phyloP scores from a whole-genome alignment of 2,113 vertebrate genomes.

The Dolichotis patagonum region DNA sequence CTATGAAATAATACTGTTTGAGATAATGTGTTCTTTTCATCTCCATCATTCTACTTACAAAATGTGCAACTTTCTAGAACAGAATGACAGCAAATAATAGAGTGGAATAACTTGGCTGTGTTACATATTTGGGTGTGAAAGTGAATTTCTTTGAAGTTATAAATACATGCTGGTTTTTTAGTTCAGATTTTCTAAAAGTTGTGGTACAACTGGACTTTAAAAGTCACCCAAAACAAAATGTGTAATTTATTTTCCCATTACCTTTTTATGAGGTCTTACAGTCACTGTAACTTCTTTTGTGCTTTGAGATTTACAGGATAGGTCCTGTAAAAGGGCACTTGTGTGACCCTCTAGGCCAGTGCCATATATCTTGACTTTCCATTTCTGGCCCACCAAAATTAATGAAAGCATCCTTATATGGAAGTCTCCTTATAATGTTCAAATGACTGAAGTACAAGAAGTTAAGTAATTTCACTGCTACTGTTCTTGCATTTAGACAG shows the following conservation, averaged over 20 bases:
- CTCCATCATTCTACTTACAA: constrained; percentile 57
- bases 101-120: constrained; percentile 55
- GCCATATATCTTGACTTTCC: constrained; percentile 67
- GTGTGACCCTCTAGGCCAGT: constrained; percentile 62
- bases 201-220: constrained; percentile 72
- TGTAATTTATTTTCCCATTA: constrained; percentile 83
- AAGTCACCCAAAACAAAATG: constrained; percentile 79
- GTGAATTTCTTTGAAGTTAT: constrained; percentile 68
- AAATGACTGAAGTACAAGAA: constrained; percentile 58
- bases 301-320: constrained; percentile 81
- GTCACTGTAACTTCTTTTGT: constrained; percentile 72
- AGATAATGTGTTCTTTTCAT: constrained; percentile 64
- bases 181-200: constrained; percentile 73
- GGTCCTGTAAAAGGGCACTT: constrained; percentile 74
- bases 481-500: constrained; percentile 34
- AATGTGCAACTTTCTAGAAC: constrained; percentile 57
- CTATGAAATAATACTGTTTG: constrained; percentile 47
- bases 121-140: constrained; percentile 70
- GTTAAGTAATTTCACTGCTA: constrained; percentile 65
- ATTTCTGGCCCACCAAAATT: constrained; percentile 63
- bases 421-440: constrained; percentile 52
- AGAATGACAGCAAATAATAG: constrained; percentile 65
- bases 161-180: constrained; percentile 63
- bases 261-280: constrained; percentile 82
- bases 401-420: constrained; percentile 67